phyloP scores from a whole-genome alignment of 2,113 vertebrate genomes.

The Illadopsis cleaveri region DNA sequence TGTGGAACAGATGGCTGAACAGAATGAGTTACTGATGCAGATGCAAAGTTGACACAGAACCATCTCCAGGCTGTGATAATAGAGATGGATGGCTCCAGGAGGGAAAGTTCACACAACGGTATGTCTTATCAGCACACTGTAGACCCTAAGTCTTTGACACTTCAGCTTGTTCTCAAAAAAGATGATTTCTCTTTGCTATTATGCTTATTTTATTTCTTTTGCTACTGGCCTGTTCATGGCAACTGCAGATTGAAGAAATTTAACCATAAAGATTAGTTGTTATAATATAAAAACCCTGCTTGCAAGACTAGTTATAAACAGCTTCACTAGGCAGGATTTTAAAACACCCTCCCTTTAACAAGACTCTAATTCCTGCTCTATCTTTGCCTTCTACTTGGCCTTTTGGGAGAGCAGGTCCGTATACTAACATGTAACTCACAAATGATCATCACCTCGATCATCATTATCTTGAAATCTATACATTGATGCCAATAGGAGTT shows the following conservation, averaged over 20 bases:
- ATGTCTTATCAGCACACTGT: neutral
- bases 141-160: neutral
- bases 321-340: neutral
- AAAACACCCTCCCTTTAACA: neutral
- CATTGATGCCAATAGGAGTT: neutral
- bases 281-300: neutral
- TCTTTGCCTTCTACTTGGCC: neutral
- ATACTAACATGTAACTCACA: neutral
- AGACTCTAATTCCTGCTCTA: neutral
- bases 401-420: neutral
- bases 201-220: neutral
- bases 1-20: slow-evolving; percentile 64
- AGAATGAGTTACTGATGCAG: slow-evolving; percentile 64
- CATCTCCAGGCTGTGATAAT: slow-evolving; percentile 43
- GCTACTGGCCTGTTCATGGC: neutral
- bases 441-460: neutral
- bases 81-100: slow-evolving; percentile 19
- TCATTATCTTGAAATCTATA: neutral
- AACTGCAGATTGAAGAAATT: neutral
- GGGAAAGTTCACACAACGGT: neutral
- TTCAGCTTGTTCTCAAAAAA: neutral
- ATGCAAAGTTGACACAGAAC: slow-evolving; percentile 52
- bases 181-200: neutral
- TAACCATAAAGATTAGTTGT: neutral
- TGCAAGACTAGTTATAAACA: neutral